Evolutionary conservation across 2,113 vertebrate genomes (phyloP), one percentile per base, ranked within the genome.

Genomic region (Myiagra hebetior): DNA sequence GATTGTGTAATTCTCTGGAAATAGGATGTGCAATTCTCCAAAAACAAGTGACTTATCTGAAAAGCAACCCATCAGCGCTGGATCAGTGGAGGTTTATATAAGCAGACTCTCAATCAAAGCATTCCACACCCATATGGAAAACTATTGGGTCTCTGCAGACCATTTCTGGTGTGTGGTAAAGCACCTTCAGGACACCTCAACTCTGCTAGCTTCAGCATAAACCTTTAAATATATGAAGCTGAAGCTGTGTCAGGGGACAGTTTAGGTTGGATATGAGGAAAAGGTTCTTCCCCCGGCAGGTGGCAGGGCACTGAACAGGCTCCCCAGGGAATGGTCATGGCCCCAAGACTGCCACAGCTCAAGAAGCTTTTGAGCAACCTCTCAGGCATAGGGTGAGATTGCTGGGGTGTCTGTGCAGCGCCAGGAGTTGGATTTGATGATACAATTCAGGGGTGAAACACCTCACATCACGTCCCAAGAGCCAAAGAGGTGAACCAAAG

Each of bases 1-100:
- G 30, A 69, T 1, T 1, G 9, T 9, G 24, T 11, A 53, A 37
- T 3, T 83, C n/a, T 68, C 44, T 46, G 60, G 24, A 59, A 83
- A 67, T 1, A n/a, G 22, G 35, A 69, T 0, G 7, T 15, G 19
- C 19, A 37, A 56, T 4, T 83, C 39, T 80, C 27, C 68, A 73
- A 21, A 77, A 80, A 64, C 2, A 42, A 53, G 13, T 11, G 46
- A 28, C 19, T 52, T 31, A 15, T 28, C 60, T 42, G 63, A 50
- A 80, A 62, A 49, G 17, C 2, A 31, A 57, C 37, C n/a, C 42
- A 18, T 47, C 49, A 23, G 47, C 14, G 35, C 44, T 33, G 26
- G 17, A n/a, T 39, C 31, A 44, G 10, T 1, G 0, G 12, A 31
- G 0, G 1, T 14, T 56, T 50, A 56, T 18, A 39, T 3, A 33